Percentiles rank a stretch among this genome's conserved stretches.
Conservation (phyloP, 2,797 vertebrate genomes). For the Coranthus polyacanthus region DNA sequence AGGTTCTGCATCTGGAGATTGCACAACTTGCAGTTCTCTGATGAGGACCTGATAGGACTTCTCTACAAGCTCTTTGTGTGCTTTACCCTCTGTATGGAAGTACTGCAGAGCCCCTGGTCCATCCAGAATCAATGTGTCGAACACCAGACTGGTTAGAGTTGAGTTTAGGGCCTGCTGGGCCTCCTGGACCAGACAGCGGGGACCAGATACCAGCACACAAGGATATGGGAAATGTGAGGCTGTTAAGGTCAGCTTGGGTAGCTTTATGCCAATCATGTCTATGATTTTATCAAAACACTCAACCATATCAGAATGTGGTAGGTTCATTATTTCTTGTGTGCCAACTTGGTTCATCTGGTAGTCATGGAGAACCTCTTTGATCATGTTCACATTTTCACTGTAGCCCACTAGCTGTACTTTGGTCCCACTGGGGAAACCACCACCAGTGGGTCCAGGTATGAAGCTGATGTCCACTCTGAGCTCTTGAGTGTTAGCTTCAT, state of each 20-base stretch:
- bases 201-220: constrained; percentile 65
- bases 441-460: constrained; percentile 7
- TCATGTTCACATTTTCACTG: constrained; percentile 53
- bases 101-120: constrained; percentile 65
- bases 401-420: constrained; percentile 70
- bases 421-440: background rate
- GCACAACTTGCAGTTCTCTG: background rate
- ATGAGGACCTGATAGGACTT: constrained; percentile 61
- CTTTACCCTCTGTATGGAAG: constrained; percentile 61
- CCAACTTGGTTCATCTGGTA: constrained; percentile 53
- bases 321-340: constrained; percentile 39
- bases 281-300: constrained; percentile 60
- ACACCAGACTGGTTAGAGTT: constrained; percentile 40
- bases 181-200: constrained; percentile 47
- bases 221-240: constrained; percentile 31
- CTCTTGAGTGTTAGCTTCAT: constrained; percentile 37
- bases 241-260: constrained; percentile 37
- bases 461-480: constrained; percentile 58
- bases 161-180: constrained; percentile 18
- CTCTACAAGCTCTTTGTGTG: constrained; percentile 48
- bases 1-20: background rate
- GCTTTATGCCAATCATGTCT: constrained; percentile 41
- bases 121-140: constrained; percentile 44
- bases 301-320: constrained; percentile 59
- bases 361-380: constrained; percentile 57